These are phyloP conservation scores for Drosophila ezoana DNA, from an alignment of 2,888 invertebrate species.

Conservation along the genomic window DNA sequence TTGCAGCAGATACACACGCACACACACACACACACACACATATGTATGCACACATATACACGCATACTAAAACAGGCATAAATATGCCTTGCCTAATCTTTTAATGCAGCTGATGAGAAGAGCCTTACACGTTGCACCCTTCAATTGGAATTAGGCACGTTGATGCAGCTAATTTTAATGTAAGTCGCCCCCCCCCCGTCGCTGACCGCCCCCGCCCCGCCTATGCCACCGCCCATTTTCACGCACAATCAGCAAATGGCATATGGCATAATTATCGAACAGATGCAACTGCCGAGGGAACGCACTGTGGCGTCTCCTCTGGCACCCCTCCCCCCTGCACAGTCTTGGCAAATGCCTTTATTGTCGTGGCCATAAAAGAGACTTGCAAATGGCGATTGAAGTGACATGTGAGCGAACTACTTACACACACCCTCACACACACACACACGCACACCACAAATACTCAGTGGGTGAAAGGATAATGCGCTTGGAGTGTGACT, in stretches of 20 bases:
- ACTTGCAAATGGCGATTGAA: constrained; percentile 73
- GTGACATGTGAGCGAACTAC: constrained; percentile 58
- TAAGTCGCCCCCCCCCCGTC: constrained; percentile 12
- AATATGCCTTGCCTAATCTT: constrained; percentile 50
- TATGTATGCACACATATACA: not conserved
- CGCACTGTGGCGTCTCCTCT: constrained; percentile 10
- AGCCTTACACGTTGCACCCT: constrained; percentile 45
- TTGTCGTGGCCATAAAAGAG: constrained; percentile 70
- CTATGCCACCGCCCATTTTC: constrained; percentile 1
- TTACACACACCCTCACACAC: constrained; percentile 3
- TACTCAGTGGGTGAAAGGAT: constrained; percentile 45
- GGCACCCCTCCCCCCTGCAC: not conserved
- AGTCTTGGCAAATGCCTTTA: constrained; percentile 62
- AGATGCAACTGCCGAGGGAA: constrained; percentile 48
- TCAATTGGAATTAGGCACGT: constrained; percentile 43
- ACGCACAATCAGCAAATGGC: constrained; percentile 52
- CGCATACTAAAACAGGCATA: constrained; percentile 16
- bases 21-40: constrained; percentile 3
- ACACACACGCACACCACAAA: constrained; percentile 4
- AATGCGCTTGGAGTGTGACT: constrained; percentile 70
- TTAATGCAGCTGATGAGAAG: constrained; percentile 64
- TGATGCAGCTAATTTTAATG: constrained; percentile 55
- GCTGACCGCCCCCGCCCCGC: not conserved
- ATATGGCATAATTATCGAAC: constrained; percentile 69
- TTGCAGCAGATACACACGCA: constrained; percentile 50